phyloP scores from a whole-genome alignment of 2,113 vertebrate genomes.

The Xenotilapia flavipinnis region DNA sequence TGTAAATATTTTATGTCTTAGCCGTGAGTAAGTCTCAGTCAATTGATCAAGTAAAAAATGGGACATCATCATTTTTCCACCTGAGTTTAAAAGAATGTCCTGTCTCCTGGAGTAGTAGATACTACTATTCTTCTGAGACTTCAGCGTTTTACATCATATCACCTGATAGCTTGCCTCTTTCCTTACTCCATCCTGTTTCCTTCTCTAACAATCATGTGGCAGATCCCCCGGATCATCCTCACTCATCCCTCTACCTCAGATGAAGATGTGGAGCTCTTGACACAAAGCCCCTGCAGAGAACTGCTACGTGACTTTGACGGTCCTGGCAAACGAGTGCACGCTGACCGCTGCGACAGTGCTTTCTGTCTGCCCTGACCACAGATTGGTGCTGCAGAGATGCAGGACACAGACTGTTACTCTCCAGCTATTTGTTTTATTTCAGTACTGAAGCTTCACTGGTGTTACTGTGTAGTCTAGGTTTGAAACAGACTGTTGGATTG shows the following conservation, averaged over 20 bases:
- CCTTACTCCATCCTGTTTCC: background rate
- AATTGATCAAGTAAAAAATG: background rate
- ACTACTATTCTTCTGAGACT: background rate
- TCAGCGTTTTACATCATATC: background rate
- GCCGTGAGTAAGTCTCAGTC: background rate
- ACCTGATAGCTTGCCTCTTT: background rate
- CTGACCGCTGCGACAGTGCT: constrained; percentile 61
- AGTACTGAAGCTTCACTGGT: background rate
- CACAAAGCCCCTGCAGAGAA: constrained; percentile 57
- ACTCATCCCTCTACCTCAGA: constrained; percentile 81
- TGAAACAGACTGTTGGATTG: background rate
- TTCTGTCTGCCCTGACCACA: constrained; percentile 67
- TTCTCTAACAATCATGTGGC: constrained; percentile 13
- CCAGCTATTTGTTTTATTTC: background rate
- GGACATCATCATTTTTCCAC: background rate
- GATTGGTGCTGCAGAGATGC: background rate
- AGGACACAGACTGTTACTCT: background rate
- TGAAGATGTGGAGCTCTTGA: constrained; percentile 73
- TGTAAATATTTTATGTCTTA: background rate
- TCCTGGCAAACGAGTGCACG: constrained; percentile 7
- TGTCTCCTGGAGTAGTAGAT: background rate
- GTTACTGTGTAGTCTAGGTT: background rate
- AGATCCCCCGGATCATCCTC: constrained; percentile 83
- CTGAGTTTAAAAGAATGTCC: background rate
- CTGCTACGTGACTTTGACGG: constrained; percentile 33